These are phyloP conservation scores for Alces alces DNA, from an alignment of 2,113 vertebrate genomes.

Conservation along the genomic window DNA sequence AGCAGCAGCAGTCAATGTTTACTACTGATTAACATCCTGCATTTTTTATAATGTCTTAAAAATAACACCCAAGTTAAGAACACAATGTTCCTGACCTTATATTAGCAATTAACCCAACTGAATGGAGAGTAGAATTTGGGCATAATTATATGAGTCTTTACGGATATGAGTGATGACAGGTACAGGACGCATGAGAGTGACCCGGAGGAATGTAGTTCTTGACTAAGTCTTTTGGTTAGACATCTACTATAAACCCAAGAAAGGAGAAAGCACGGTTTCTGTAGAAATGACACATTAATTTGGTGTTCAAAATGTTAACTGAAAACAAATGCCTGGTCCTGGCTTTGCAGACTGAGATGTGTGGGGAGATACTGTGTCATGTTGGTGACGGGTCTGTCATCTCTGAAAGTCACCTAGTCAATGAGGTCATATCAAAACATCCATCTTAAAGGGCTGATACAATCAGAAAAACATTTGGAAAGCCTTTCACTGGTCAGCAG, in stretches of 20 bases:
- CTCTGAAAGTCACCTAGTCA: background rate
- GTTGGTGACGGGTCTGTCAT: background rate
- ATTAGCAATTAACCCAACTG: background rate
- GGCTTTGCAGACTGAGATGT: background rate
- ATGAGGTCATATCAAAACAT: conserved; percentile 15
- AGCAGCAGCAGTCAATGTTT: background rate
- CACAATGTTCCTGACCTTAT: background rate
- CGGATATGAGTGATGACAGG: background rate
- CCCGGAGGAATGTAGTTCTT: background rate
- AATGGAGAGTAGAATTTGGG: background rate
- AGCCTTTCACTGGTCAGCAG: conserved; percentile 20
- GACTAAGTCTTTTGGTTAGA: background rate
- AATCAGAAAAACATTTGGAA: conserved; percentile 35
- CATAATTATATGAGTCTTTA: background rate
- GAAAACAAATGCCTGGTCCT: conserved; percentile 12
- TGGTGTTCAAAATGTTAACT: conserved; percentile 2
- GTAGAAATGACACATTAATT: background rate
- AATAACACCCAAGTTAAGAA: background rate
- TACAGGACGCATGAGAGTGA: background rate
- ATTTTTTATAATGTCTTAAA: background rate
- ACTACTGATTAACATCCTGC: background rate
- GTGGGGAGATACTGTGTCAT: background rate
- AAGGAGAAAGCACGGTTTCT: background rate
- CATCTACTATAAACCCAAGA: background rate
- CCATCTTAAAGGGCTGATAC: background rate